phyloP scores from a whole-genome alignment of 2,113 vertebrate species.

The Lycocorax pyrrhopterus region DNA sequence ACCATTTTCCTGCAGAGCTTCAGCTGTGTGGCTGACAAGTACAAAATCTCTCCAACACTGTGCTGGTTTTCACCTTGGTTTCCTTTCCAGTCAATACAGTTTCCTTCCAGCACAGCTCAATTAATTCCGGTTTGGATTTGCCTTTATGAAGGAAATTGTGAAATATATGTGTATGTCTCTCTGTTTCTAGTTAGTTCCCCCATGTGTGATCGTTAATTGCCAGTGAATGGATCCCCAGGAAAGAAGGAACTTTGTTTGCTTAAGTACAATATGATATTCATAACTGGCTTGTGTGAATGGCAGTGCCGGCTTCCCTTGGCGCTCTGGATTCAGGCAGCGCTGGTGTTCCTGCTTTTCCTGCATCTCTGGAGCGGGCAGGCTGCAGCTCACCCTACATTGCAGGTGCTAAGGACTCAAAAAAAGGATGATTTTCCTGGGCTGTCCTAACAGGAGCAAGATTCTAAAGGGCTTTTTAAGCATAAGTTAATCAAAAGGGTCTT shows the following conservation, averaged over 20 bases:
- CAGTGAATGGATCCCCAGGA: slow-evolving; percentile 15
- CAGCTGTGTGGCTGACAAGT: neutral
- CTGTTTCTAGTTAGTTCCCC: slow-evolving; percentile 1
- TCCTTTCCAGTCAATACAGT: neutral
- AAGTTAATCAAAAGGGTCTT: neutral
- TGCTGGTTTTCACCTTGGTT: neutral
- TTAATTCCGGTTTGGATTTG: slow-evolving; percentile 9
- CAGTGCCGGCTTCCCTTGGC: neutral
- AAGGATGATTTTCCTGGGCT: neutral
- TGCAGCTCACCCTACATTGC: neutral
- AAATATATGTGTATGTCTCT: neutral
- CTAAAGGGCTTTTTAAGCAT: neutral
- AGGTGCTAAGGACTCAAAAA: neutral
- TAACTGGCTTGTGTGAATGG: neutral
- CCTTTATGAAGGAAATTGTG: neutral
- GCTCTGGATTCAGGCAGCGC: neutral
- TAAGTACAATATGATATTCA: neutral
- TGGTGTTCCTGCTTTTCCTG: neutral
- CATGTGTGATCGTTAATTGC: slow-evolving; percentile 26
- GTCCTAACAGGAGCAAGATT: neutral
- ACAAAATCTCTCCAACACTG: neutral
- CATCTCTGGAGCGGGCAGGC: neutral
- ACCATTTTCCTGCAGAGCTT: neutral
- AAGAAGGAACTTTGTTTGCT: slow-evolving; percentile 37
- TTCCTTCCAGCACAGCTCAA: neutral